Base-by-base conservation (phyloP, 2,888 invertebrate genomes). In the Latrodectus hesperus region DNA sequence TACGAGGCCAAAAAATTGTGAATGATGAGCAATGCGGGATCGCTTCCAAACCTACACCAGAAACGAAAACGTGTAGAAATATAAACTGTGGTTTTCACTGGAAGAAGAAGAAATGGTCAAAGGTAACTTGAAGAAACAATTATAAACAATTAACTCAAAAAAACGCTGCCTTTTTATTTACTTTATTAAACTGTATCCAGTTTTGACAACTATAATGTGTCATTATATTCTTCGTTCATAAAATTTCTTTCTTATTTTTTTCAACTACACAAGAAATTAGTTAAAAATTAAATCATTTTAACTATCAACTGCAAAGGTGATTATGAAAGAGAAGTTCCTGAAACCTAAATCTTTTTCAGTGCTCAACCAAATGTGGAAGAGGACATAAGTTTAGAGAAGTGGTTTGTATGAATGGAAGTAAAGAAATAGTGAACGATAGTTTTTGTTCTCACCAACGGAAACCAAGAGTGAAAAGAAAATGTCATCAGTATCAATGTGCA, bases 401-500 rank as follows among this genome's bases (percentile, higher is more conserved):
- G 2, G 71, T 65, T 9, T 90, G 90, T 75, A 55, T 84, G 10
- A 89, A 84, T 78, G 84, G 88, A 72, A 82, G 76, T 38, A 82
- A 80, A 67, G 72, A 60, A 26, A 77, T 75, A 49, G 89, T 90
- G 5, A 75, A 88, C 49, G 89, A 89, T 60, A 51, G 78, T 49
- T 89, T 88, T 68, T 90, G 90, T 67, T 86, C 73, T 53, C 80
- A 86, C 38, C 60, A 65, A 68, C 89, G 85, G 17, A 90, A 89
- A 72, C 91, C 91, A n/a, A 89, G 89, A 79, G 76, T 80, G 11
- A 86, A 81, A 53, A 84, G 90, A 79, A 90, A 90, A 52, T 92
- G 92, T 89, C 91, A 91, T 72, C 90, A 90, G 64, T 90, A 90
- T 52, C 91, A 90, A 16, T 92, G 92, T 87, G 91, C 93, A 81